phyloP scores from a whole-genome alignment of 1,140 invertebrate genomes.

The Heliconius himera region DNA sequence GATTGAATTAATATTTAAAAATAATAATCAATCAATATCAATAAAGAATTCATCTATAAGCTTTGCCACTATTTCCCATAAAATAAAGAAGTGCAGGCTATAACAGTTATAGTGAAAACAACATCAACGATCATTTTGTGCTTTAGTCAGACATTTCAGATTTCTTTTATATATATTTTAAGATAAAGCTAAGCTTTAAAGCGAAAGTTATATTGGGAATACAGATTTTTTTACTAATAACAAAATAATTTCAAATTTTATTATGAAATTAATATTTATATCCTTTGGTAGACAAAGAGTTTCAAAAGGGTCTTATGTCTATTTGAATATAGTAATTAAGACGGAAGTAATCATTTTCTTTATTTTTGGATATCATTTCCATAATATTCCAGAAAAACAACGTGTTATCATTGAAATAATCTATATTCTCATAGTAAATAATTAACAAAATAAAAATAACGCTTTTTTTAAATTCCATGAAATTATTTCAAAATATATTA shows the following conservation, averaged over 20 bases:
- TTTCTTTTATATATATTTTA: background rate
- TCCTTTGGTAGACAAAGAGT: background rate
- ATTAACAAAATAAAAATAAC: background rate
- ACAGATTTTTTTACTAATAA: slow-evolving; percentile 2
- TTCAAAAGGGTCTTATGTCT: too few relatives aligned
- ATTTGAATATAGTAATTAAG: too few relatives aligned
- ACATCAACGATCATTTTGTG: background rate
- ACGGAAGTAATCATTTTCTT: too few relatives aligned
- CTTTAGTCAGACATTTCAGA: background rate
- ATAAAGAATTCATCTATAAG: background rate
- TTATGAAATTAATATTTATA: too few relatives aligned
- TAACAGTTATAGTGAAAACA: background rate
- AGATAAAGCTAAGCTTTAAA: background rate
- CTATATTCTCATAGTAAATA: slow-evolving; percentile 3
- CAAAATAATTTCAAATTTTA: background rate
- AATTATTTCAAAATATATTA: background rate
- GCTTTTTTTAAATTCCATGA: background rate
- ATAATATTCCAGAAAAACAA: too few relatives aligned
- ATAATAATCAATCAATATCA: too few relatives aligned
- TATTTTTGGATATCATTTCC: too few relatives aligned
- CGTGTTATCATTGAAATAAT: background rate
- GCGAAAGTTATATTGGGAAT: background rate
- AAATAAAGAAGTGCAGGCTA: background rate
- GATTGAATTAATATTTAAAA: too few relatives aligned
- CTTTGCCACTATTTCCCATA: background rate